Evolutionary conservation across 2,797 vertebrate genomes (phyloP).

Genomic region (Characodon lateralis): DNA sequence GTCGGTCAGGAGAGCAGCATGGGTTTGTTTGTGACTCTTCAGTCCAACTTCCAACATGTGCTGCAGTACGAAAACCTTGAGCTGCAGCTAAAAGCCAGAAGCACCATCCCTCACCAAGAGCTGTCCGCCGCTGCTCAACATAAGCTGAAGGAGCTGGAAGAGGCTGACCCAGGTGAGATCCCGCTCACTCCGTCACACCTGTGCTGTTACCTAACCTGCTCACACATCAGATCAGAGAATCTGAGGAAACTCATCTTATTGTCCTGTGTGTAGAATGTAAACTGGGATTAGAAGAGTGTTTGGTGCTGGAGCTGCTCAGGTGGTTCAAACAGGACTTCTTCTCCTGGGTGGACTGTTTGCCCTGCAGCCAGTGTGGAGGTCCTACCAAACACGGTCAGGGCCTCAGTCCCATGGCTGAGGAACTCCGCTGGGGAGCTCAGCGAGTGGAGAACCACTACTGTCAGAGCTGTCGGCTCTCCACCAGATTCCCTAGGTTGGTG

Average conservation of each 20-base stretch:
- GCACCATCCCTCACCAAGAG: slow-evolving; percentile 83
- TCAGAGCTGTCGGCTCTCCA: slow-evolving; percentile 82
- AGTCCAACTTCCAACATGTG: slow-evolving; percentile 88
- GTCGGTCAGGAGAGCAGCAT: slow-evolving; percentile 79
- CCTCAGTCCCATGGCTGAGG: slow-evolving; percentile 83
- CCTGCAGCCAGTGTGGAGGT: slow-evolving; percentile 87
- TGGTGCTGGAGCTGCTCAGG: slow-evolving; percentile 89
- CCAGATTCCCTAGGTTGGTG: slow-evolving; percentile 89
- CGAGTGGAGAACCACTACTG: slow-evolving; percentile 95
- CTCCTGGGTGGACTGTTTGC: slow-evolving; percentile 89
- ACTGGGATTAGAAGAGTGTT: slow-evolving; percentile 87
- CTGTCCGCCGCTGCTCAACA: slow-evolving; percentile 80
- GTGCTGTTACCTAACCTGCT: neutral
- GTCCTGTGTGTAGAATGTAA: slow-evolving; percentile 75
- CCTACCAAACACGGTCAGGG: slow-evolving; percentile 76
- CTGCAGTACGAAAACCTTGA: slow-evolving; percentile 86
- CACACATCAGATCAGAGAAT: neutral
- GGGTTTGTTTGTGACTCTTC: slow-evolving; percentile 85
- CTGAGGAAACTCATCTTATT: neutral
- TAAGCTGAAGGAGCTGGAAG: slow-evolving; percentile 81
- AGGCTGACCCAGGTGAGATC: slow-evolving; percentile 85
- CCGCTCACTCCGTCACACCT: neutral
- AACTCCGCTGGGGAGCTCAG: slow-evolving; percentile 87
- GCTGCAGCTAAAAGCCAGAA: slow-evolving; percentile 87
- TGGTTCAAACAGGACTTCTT: slow-evolving; percentile 98